Evolutionary conservation across 2,113 vertebrate genomes (phyloP).

Genomic region (Hemiscyllium ocellatum): DNA sequence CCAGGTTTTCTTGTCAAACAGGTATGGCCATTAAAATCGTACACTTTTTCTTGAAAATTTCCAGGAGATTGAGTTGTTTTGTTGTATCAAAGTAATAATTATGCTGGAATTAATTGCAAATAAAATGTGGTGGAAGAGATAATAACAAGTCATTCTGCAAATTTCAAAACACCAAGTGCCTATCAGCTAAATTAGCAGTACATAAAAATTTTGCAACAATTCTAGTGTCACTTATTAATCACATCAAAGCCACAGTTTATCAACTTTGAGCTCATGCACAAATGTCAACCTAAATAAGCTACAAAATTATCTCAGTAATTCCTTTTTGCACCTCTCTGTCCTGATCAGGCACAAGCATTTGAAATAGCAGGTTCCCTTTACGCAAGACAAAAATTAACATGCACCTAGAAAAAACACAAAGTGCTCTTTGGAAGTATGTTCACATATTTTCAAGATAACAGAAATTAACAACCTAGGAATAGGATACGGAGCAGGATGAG

Average conservation of each 20-base stretch:
- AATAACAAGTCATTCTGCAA: neutral
- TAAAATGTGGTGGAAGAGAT: neutral
- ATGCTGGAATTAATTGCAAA: neutral
- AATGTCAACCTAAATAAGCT: neutral
- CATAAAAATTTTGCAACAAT: neutral
- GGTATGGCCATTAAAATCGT: neutral
- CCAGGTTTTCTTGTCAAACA: neutral
- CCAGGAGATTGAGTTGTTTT: no score
- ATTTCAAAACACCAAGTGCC: neutral
- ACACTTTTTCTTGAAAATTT: neutral
- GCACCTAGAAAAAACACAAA: neutral
- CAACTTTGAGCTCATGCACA: neutral
- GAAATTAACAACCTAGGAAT: neutral
- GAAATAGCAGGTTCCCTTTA: neutral
- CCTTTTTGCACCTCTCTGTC: neutral
- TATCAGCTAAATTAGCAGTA: neutral
- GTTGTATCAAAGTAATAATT: neutral
- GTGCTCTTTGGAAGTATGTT: neutral
- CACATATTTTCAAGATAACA: neutral
- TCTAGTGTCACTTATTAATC: neutral
- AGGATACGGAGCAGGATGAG: neutral
- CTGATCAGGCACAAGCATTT: neutral
- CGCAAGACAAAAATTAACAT: neutral
- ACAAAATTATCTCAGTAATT: neutral
- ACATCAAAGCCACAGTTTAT: slow-evolving; percentile 4